Evolutionary conservation across 2,797 vertebrate genomes (phyloP), one percentile per base, ranked within the genome.

Genomic region (Neomorphus geoffroyi): DNA sequence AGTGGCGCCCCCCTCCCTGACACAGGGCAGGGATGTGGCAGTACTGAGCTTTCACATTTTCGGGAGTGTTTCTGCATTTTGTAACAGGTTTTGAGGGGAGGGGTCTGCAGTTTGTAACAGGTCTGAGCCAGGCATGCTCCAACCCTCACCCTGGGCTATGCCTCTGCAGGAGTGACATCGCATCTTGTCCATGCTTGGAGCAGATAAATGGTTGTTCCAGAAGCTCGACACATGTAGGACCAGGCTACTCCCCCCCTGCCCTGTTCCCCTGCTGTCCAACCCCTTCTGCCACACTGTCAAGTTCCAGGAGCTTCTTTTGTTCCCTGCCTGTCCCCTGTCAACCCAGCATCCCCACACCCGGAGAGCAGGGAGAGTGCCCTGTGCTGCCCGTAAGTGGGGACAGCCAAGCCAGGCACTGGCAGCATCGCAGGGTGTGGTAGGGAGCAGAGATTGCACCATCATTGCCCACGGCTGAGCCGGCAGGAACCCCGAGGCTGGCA

Each of bases 371-470:
- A 41, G 43, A 58, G 64, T 54, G 57, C 56, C n/a, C 4, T 2
- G 12, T 2, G 1, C 32, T 54, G 35, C 53, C 65, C 11, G 6
- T 1, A 4, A 6, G 41, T 4, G 2, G 30, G 54, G 57, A 86
- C 50, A 93, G 77, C 61, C 53, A 26, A 45, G 53, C 32, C 56
- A 53, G 33, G 65, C 6, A 0, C 67, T 83, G 80, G 57, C 90
- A 90, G 32, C 2, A 0, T 32, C 18, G 54, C 37, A 72, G 85
- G 65, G 72, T 2, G 18, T 41, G 8, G 81, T 11, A 0, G 54
- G 32, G 41, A 90, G 69, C 33, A 3, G 87, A 78, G 90, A 83
- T n/a, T 95, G 95, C 93, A 54, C 62, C 2, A 91, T 94, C 93
- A 93, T 72, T 62, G 73, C 69, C 90, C 23, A 2, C 2, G 2